These are phyloP conservation scores for Halcyon malimbica DNA, from an alignment of 2,113 vertebrate genomes.

Conservation along the genomic window DNA sequence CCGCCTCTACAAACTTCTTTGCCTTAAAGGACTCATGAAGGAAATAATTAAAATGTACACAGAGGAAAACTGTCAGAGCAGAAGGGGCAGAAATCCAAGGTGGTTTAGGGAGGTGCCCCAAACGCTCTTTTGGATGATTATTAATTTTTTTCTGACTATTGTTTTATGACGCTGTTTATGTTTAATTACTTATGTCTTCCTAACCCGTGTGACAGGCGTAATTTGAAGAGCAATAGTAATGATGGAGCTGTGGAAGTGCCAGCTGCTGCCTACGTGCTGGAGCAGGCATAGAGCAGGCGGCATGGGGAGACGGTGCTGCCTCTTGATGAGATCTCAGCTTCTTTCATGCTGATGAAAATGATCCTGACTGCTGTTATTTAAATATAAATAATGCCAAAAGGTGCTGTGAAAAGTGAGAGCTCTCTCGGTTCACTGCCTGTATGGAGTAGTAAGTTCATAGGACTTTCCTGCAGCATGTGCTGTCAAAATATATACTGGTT, in stretches of 20 bases:
- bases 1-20: background rate
- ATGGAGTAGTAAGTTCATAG: background rate
- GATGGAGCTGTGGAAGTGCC: constrained; percentile 19
- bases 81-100: constrained; percentile 19
- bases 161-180: constrained; percentile 23
- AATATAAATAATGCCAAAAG: background rate
- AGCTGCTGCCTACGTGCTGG: constrained; percentile 47
- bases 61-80: constrained; percentile 29
- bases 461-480: background rate
- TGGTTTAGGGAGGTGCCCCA: constrained; percentile 34
- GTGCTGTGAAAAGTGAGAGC: background rate
- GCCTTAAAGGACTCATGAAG: constrained; percentile 13
- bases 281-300: constrained; percentile 50
- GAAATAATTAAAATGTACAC: constrained; percentile 37
- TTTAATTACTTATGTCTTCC: constrained; percentile 62
- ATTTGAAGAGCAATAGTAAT: constrained; percentile 42
- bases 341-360: constrained; percentile 36
- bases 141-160: constrained; percentile 60
- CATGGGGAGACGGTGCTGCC: background rate
- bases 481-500: background rate
- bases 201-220: constrained; percentile 58
- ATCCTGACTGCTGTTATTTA: constrained; percentile 36
- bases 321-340: constrained; percentile 45
- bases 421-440: background rate
- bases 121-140: constrained; percentile 34